Percentiles rank a stretch among this genome's conserved stretches.
These are phyloP conservation scores for Dolichotis patagonum DNA, from an alignment of 2,113 vertebrate species.

Conservation along the genomic window DNA sequence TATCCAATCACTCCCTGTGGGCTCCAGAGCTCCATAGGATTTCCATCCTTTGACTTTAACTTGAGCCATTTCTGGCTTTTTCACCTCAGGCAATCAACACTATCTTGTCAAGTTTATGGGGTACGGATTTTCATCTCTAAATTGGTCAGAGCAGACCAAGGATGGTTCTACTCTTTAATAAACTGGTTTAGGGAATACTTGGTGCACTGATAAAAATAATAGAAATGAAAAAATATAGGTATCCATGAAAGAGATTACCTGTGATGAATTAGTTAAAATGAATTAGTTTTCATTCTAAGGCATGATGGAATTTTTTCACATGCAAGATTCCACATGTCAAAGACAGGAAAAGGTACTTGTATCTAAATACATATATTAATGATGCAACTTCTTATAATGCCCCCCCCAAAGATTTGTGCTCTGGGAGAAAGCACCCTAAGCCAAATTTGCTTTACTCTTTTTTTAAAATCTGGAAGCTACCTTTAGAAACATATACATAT, in stretches of 20 bases:
- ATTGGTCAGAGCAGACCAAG: neutral
- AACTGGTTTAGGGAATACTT: neutral
- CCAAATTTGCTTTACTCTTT: neutral
- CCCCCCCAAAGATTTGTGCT: neutral
- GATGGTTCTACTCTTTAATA: neutral
- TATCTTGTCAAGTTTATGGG: constrained; percentile 4
- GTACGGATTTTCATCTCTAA: constrained; percentile 32
- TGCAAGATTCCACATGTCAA: neutral
- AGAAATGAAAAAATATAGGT: neutral
- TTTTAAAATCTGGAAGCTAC: constrained; percentile 76
- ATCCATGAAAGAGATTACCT: neutral
- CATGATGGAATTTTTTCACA: neutral
- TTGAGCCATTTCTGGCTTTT: constrained; percentile 28
- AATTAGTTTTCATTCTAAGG: neutral
- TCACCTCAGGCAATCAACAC: neutral
- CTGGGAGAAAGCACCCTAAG: neutral
- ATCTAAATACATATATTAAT: neutral
- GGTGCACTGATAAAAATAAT: neutral
- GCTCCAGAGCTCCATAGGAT: neutral
- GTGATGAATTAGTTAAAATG: neutral
- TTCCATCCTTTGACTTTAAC: constrained; percentile 48
- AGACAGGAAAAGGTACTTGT: neutral
- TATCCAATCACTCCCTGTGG: constrained; percentile 4
- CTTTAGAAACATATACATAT: constrained; percentile 74
- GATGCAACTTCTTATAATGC: neutral